Conservation (phyloP, 2,113 vertebrate genomes). For the Holacanthus passer region DNA sequence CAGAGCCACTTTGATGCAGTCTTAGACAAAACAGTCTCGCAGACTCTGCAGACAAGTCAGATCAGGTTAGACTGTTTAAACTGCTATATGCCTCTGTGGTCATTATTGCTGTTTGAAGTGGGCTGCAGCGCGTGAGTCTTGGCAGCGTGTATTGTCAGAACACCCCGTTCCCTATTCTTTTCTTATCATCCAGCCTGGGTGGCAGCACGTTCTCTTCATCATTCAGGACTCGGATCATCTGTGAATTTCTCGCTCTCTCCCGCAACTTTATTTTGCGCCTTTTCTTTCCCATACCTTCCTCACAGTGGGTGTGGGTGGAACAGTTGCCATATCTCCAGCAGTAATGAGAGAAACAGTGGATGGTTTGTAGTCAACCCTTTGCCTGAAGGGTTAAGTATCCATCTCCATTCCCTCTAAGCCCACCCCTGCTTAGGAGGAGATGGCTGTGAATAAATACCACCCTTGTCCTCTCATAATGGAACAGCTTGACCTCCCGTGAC, state of each 20-base stretch:
- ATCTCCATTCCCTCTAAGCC: conserved; percentile 55
- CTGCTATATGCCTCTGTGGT: conserved; percentile 25
- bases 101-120: conserved; percentile 41
- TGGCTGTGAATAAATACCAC: conserved; percentile 78
- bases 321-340: conserved; percentile 34
- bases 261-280: neutral
- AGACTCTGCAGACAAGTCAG: conserved; percentile 40
- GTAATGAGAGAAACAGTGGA: conserved; percentile 46
- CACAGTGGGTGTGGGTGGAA: neutral
- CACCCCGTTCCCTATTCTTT: neutral
- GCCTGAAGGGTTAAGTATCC: conserved; percentile 69
- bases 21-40: conserved; percentile 46
- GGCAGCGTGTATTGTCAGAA: conserved; percentile 26
- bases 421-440: conserved; percentile 64
- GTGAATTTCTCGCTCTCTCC: conserved; percentile 8
- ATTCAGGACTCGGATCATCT: conserved; percentile 22
- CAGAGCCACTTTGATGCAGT: conserved; percentile 38
- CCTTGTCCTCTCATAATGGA: conserved; percentile 82
- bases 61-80: conserved; percentile 55
- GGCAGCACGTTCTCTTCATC: conserved; percentile 28
- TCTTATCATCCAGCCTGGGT: conserved; percentile 15
- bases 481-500: conserved; percentile 77
- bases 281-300: neutral
- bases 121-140: conserved; percentile 14
- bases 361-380: conserved; percentile 52